These are phyloP conservation scores for Taenioides sp. DNA, from an alignment of 2,797 vertebrate species.

Conservation along the genomic window DNA sequence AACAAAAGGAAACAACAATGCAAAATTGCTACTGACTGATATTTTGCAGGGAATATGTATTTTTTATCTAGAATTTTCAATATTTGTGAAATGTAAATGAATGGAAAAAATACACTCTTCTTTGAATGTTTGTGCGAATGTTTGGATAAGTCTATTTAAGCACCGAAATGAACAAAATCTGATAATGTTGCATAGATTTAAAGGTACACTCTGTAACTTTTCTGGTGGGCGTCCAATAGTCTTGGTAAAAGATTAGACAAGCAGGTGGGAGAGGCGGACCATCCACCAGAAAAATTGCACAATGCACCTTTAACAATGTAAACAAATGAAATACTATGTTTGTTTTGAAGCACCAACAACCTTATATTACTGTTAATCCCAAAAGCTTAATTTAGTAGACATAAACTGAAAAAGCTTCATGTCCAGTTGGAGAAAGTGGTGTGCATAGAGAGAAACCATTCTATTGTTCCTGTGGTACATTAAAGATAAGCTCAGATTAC, in stretches of 20 bases:
- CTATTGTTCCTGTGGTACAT: slow-evolving; percentile 1
- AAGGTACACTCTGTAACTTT: too few relatives aligned
- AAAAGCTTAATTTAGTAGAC: not conserved
- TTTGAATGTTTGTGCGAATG: not conserved
- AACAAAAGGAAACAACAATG: slow-evolving; percentile 6
- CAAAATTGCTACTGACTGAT: slow-evolving; percentile 3
- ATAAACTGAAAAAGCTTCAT: not conserved
- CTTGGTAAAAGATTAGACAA: too few relatives aligned
- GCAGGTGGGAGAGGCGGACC: too few relatives aligned
- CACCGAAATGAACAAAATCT: too few relatives aligned
- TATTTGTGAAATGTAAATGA: not conserved
- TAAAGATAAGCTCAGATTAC: slow-evolving; percentile 10
- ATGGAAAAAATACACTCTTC: not conserved
- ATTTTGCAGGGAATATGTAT: not conserved
- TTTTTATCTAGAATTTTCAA: not conserved
- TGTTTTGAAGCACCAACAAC: too few relatives aligned
- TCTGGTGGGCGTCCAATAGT: too few relatives aligned
- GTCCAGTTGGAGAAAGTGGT: slow-evolving; percentile 3
- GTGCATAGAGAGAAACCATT: not conserved
- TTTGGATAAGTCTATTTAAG: not conserved
- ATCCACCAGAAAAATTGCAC: too few relatives aligned
- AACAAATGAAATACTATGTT: too few relatives aligned
- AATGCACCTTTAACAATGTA: too few relatives aligned
- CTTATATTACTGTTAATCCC: too few relatives aligned
- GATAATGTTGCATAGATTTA: too few relatives aligned